phyloP scores from a whole-genome alignment of 2,888 invertebrate genomes.

The Linyphia triangularis region DNA sequence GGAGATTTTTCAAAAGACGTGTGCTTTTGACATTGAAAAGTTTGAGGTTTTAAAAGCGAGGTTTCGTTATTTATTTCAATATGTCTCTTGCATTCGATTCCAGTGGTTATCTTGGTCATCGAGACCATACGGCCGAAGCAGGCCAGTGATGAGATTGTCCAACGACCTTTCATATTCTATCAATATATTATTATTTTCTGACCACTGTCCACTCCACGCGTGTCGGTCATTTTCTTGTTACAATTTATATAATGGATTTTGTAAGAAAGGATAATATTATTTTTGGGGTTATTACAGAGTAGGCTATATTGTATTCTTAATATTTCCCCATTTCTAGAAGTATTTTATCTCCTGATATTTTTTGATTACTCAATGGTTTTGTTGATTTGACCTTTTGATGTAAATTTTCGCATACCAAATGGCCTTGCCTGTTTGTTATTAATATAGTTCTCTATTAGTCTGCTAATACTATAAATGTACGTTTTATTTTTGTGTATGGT shows the following conservation, averaged over 20 bases:
- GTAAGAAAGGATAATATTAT: background rate
- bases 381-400: no score
- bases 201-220: constrained; percentile 31
- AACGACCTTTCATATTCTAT: constrained; percentile 44
- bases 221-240: constrained; percentile 5
- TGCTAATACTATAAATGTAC: no score
- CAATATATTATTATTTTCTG: constrained; percentile 32
- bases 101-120: constrained; percentile 45
- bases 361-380: no score
- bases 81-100: background rate
- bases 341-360: no score
- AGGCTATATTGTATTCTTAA: background rate
- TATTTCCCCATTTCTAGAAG: no score
- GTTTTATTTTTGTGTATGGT: no score
- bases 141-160: constrained; percentile 34
- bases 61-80: constrained; percentile 28
- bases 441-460: no score
- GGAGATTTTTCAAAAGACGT: constrained; percentile 57
- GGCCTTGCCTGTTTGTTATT: no score
- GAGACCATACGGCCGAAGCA: background rate
- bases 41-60: constrained; percentile 44
- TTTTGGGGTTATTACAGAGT: background rate
- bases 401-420: no score
- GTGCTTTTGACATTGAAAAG: constrained; percentile 72
- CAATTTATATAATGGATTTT: constrained; percentile 9